Base-by-base conservation (phyloP, 2,888 invertebrate genomes). In the Trilocha varians region DNA sequence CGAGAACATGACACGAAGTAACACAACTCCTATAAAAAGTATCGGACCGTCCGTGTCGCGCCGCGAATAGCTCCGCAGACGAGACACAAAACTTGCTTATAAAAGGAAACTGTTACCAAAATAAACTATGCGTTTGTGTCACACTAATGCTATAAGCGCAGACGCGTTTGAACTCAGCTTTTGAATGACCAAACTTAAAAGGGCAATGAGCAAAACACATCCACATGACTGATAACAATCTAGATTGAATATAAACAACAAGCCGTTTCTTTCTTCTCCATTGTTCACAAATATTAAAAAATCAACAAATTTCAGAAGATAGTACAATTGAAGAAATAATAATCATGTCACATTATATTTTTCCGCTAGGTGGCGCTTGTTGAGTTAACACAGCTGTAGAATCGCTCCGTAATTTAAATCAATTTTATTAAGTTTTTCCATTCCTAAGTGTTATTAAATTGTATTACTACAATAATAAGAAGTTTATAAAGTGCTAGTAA, bases 141-240 rank as follows among this genome's bases (percentile, higher is more conserved):
- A 59, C 56, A 53, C 47, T 40, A 48, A 42, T 48, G 44, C 41
- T 51, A 48, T 57, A 60, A 53, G 55, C 47, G 53, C 60, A 57
- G 58, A 61, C 60, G 53, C 63, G 59, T 65, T 61, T 64, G 61
- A 59, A 53, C 59, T 59, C 53, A 58, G 61, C 59, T 60, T 69
- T 65, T 67, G 65, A 61, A 62, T 51, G 55, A 45, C 52, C 50
- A 39, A 39, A 38, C 49, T 39, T 53, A 57, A 56, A 70, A 70
- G 70, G n/a, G n/a, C n/a, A n/a, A n/a, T n/a, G n/a, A n/a, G n/a
- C n/a, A n/a, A 53, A 58, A 52, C 54, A 59, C 53, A 57, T 54
- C 55, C 55, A 60, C 44, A 55, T 50, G 48, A 45, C 52, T 58
- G 59, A 62, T 65, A 64, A 65, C 54, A 50, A 58, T 62, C 55